Base-by-base conservation (phyloP, 2,888 invertebrate genomes). In the Sympetrum striolatum region DNA sequence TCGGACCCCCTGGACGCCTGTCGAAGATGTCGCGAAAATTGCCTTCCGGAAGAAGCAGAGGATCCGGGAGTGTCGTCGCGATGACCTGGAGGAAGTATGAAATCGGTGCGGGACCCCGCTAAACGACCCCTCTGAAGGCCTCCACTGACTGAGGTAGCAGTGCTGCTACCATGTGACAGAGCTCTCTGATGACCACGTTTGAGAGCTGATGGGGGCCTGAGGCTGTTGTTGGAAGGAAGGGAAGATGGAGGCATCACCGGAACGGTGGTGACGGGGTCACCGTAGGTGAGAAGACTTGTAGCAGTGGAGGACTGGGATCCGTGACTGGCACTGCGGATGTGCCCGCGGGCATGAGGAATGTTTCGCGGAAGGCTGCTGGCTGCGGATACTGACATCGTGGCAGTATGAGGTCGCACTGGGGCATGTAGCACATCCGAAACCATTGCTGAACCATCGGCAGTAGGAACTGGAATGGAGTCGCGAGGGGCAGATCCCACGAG, bases 121-220 rank as follows among this genome's bases (percentile, higher is more conserved):
- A 98, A 96, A 15, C 96, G 95, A 80, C 92, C 91, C 81, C 92
- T 91, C 93, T 93, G 91, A 92, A 91, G 91, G 90, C 91, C 25
- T 91, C 92, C 91, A 90, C 92, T 92, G 93, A 91, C 93, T 93
- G 90, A 93, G 93, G 94, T 91, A 93, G 95, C 95, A 92, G 97
- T 97, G 91, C 98, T 97, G 94, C 98, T 97, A 0, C 98, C 98
- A 93, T 98, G 98, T 10, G 98, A 98, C 92, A 97, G 96, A 90
- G 98, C 98, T 91, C 98, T 95, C 93, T 97, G 97, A 93, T 98
- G 98, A 2, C 97, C 95, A 22, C 95, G 96, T 93, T 97, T 97
- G 93, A 98, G 95, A 6, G 95, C 96, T 25, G 96, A 96, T 0
- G 97, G 97, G 60, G 90, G 91, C 37, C 81, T 58, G 35, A 81